Evolutionary conservation across 1,140 invertebrate genomes (phyloP).

Genomic region (Hyphantria cunea): DNA sequence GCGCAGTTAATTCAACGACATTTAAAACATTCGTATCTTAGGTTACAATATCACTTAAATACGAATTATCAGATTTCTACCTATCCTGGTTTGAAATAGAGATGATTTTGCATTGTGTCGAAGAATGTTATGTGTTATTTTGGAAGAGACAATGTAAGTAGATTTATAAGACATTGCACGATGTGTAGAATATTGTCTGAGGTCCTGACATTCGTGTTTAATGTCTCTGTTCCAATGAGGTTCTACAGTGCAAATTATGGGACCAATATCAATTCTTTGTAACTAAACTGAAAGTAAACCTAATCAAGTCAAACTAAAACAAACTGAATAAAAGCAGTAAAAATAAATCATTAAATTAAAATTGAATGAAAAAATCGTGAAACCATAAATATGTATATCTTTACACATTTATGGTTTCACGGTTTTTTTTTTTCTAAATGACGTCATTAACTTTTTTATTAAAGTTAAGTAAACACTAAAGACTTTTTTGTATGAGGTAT

Average conservation of each 20-base stretch:
- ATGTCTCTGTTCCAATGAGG: slow-evolving; percentile 74
- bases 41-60: slow-evolving; percentile 24
- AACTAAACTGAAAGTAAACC: no score
- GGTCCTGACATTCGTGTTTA: slow-evolving; percentile 70
- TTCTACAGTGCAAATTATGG: slow-evolving; percentile 54
- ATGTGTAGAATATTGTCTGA: slow-evolving; percentile 75
- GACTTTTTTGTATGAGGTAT: no score
- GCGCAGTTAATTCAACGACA: slow-evolving; percentile 64
- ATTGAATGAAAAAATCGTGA: no score
- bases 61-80: slow-evolving; percentile 13
- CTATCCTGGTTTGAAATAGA: slow-evolving; percentile 30
- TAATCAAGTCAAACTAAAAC: no score
- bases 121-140: slow-evolving; percentile 37
- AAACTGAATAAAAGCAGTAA: no score
- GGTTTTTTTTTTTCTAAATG: no score
- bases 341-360: no score
- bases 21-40: slow-evolving; percentile 44
- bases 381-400: no score
- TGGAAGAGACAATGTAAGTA: slow-evolving; percentile 29
- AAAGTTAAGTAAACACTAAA: no score
- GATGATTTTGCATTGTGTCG: slow-evolving; percentile 27
- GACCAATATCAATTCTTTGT: slow-evolving; percentile 38
- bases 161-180: slow-evolving; percentile 68
- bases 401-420: no score
- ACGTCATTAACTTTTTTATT: no score